Evolutionary conservation across 2,888 invertebrate species (phyloP).

Genomic region (Zaprionus bogoriensis): DNA sequence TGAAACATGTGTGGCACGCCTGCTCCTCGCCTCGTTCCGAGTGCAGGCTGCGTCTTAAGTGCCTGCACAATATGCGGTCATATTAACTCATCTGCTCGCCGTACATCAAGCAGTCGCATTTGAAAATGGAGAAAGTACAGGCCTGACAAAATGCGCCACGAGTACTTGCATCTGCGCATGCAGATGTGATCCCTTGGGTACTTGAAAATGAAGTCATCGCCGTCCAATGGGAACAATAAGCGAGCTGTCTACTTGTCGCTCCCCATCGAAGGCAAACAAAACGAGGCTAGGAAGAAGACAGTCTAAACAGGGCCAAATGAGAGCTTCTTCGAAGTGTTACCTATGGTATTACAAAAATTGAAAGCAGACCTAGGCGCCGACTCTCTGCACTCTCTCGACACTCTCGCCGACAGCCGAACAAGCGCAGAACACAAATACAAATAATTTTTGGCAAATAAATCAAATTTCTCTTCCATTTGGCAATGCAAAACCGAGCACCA

Average conservation of each 20-base stretch:
- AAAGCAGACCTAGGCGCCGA: constrained; percentile 47
- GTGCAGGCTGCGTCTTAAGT: constrained; percentile 51
- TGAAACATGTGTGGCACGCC: constrained; percentile 67
- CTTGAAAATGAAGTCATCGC: constrained; percentile 60
- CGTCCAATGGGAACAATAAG: constrained; percentile 43
- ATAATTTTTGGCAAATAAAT: constrained; percentile 54
- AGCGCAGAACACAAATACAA: constrained; percentile 28
- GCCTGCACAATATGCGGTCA: constrained; percentile 66
- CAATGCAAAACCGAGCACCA: constrained; percentile 34
- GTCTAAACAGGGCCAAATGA: no score
- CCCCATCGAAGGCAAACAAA: background rate
- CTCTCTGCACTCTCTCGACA: no score
- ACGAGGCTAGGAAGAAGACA: no score
- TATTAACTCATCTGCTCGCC: constrained; percentile 78
- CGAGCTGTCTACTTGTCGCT: constrained; percentile 25
- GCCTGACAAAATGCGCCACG: constrained; percentile 51
- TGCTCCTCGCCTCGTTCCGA: constrained; percentile 31
- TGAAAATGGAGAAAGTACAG: constrained; percentile 54
- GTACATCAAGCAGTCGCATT: constrained; percentile 65
- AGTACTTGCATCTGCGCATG: background rate
- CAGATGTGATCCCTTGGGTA: constrained; percentile 6
- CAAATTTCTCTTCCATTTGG: constrained; percentile 60
- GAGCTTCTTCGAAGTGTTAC: no score
- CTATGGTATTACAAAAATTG: constrained; percentile 7
- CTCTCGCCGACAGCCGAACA: constrained; percentile 48